Conservation (phyloP, 2,888 invertebrate genomes). For the Platynereis dumerilii region DNA sequence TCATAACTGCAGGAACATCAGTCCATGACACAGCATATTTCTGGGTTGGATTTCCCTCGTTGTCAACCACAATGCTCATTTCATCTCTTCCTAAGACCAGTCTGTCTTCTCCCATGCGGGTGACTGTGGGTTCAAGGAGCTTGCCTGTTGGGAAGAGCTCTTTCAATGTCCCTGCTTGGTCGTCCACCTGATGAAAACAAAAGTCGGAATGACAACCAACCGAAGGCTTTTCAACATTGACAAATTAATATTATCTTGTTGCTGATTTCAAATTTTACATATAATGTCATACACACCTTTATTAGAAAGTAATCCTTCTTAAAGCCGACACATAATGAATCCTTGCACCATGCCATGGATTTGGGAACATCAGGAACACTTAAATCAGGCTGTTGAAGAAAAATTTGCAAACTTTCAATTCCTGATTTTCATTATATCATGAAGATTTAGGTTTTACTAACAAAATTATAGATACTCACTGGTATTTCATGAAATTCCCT, state of each 20-base stretch:
- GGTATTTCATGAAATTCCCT: constrained; percentile 77
- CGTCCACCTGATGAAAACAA: constrained; percentile 46
- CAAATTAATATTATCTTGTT: too few relatives aligned
- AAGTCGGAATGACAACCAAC: not conserved
- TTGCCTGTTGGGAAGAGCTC: constrained; percentile 77
- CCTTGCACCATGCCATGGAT: constrained; percentile 81
- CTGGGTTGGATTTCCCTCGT: constrained; percentile 73
- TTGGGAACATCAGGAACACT: constrained; percentile 81
- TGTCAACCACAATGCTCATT: constrained; percentile 84
- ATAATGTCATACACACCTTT: too few relatives aligned
- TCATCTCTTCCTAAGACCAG: constrained; percentile 86
- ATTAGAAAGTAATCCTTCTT: constrained; percentile 81
- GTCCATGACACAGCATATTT: constrained; percentile 80
- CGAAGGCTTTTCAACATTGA: too few relatives aligned
- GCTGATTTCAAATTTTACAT: too few relatives aligned
- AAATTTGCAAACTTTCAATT: not conserved
- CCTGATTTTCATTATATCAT: too few relatives aligned
- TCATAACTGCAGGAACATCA: constrained; percentile 72
- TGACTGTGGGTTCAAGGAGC: constrained; percentile 63
- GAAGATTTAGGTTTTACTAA: too few relatives aligned
- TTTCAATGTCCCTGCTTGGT: constrained; percentile 70
- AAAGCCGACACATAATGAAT: constrained; percentile 86
- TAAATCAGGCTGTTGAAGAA: constrained; percentile 68
- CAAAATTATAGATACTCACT: constrained; percentile 44
- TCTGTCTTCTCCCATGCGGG: constrained; percentile 56